Conservation (phyloP, 2,797 vertebrate species). For the Sarcoramphus papa region DNA sequence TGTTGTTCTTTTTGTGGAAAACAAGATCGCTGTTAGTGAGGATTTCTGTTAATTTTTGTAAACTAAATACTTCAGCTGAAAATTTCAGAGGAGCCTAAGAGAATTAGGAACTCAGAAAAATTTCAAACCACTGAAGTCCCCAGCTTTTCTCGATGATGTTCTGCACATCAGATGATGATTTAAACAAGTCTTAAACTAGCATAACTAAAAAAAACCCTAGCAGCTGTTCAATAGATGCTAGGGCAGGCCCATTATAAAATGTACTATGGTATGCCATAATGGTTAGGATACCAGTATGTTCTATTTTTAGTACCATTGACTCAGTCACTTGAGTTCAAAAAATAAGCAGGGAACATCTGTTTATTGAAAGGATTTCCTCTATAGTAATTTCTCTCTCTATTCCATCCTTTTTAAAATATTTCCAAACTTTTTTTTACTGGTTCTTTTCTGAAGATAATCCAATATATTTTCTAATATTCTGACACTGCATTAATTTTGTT, state of each 20-base stretch:
- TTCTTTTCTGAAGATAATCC: not conserved
- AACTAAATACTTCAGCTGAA: not conserved
- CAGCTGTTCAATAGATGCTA: slow-evolving; percentile 67
- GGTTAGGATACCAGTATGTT: slow-evolving; percentile 50
- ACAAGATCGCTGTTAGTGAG: not conserved
- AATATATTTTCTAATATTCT: not conserved
- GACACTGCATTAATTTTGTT: not conserved
- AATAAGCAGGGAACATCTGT: slow-evolving; percentile 50
- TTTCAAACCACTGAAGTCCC: not conserved
- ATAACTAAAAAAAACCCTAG: slow-evolving; percentile 50
- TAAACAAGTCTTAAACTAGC: slow-evolving; percentile 41
- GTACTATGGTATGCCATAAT: slow-evolving; percentile 68
- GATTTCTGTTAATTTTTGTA: not conserved
- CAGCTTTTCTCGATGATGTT: not conserved
- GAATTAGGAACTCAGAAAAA: not conserved
- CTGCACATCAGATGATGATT: slow-evolving; percentile 18
- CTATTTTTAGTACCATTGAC: slow-evolving; percentile 68
- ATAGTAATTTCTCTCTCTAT: slow-evolving; percentile 17
- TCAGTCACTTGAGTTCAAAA: slow-evolving; percentile 57
- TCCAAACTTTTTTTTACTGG: not conserved
- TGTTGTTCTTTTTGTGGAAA: not conserved
- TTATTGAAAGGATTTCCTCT: slow-evolving; percentile 56
- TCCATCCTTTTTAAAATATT: not conserved
- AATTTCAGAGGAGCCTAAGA: not conserved
- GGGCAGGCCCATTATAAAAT: slow-evolving; percentile 67